Base-by-base conservation (phyloP, 2,797 vertebrate species). In the Pseudomugil gertrudae region DNA sequence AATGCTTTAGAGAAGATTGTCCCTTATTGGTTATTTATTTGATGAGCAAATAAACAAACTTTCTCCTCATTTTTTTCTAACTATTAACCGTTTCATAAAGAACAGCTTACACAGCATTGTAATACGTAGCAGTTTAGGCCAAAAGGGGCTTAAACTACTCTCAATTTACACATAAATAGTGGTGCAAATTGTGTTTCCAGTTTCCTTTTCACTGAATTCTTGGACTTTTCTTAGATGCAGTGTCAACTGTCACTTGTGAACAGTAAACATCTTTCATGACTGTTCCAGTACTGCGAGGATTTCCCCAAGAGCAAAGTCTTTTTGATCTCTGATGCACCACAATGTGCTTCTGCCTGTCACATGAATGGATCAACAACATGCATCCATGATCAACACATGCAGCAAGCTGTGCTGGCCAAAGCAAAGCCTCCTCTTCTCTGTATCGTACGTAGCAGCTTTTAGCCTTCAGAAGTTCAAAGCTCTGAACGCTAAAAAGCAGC, bases 401-500 rank as follows among this genome's bases (percentile, higher is more conserved):
- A 33, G 61, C 77, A 77, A 57, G 72, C 78, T 71, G 60, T 73
- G 65, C 36, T 45, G 69, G 70, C 62, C 30, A 21, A 66, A 60
- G 35, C 53, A 35, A 50, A 69, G 70, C 57, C 48, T 73, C 27
- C 45, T 40, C 56, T 61, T 57, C 57, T 72, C 26, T 27, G 73
- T 63, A 74, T 80, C 69, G 61, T 47, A 76, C 0, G 1, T 51
- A 57, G 63, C 51, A 66, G 65, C 70, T 50, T 72, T 80, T 85
- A 59, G 45, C 80, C 61, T 69, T 58, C 58, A 69, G 55, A 62
- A 67, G 71, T 67, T 81, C 71, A 81, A 79, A 78, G 78, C 45
- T 56, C 47, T 15, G 9, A 55, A 66, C 59, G 72, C 21, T 66
- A 50, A 51, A 77, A 62, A 80, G 66, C 11, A 23, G 51, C 54